These are phyloP conservation scores for Nannobrachium achirus DNA, from an alignment of 2,113 vertebrate genomes.

Conservation along the genomic window DNA sequence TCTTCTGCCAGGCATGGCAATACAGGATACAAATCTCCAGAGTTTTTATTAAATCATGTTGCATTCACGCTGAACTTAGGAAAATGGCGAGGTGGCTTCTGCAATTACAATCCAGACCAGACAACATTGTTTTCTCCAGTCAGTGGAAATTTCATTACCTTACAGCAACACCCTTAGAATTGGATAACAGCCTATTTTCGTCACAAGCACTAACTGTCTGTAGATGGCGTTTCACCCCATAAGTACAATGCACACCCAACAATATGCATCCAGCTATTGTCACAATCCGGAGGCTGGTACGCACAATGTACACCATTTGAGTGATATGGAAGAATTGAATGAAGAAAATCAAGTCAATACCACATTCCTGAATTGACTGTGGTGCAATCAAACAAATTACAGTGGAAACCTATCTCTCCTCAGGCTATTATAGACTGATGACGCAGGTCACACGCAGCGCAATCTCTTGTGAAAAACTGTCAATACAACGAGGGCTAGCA, in stretches of 20 bases:
- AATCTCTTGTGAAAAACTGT: constrained; percentile 29
- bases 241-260: constrained; percentile 71
- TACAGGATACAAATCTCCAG: constrained; percentile 76
- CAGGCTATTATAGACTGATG: constrained; percentile 56
- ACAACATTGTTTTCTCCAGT: constrained; percentile 80
- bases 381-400: constrained; percentile 64
- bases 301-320: constrained; percentile 54
- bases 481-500: constrained; percentile 48
- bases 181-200: constrained; percentile 77
- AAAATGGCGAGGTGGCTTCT: constrained; percentile 66
- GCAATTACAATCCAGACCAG: constrained; percentile 74
- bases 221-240: constrained; percentile 65
- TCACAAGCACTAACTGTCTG: constrained; percentile 66
- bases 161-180: constrained; percentile 71
- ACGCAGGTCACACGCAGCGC: constrained; percentile 33
- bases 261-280: constrained; percentile 60
- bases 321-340: constrained; percentile 48
- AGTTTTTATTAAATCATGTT: constrained; percentile 76
- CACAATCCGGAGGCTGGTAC: constrained; percentile 52
- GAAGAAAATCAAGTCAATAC: constrained; percentile 54
- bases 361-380: constrained; percentile 65
- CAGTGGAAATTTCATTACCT: constrained; percentile 82
- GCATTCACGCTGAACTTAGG: constrained; percentile 67
- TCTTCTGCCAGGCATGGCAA: constrained; percentile 64
- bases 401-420: constrained; percentile 48